A percentile compares a stretch with the other conserved stretches of the same genome.
phyloP scores from a whole-genome alignment of 2,797 vertebrate species.

The Ambastaia sidthimunki region DNA sequence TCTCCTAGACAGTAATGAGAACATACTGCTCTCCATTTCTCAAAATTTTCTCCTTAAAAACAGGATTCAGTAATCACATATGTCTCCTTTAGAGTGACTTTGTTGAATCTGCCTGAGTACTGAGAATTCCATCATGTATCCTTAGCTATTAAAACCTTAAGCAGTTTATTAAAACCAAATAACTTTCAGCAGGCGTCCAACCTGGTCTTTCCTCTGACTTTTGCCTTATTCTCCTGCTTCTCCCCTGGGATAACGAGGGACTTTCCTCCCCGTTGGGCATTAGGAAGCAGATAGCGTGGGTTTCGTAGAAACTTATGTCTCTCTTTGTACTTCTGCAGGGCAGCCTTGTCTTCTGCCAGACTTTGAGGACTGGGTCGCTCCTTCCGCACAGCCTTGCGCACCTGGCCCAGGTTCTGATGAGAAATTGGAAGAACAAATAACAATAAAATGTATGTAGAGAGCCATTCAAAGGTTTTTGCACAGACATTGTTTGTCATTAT shows the following conservation, averaged over 20 bases:
- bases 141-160: background rate
- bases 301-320: slow-evolving; percentile 83
- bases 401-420: slow-evolving; percentile 64
- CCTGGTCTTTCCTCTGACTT: slow-evolving; percentile 45
- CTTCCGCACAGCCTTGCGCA: slow-evolving; percentile 68
- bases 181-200: background rate
- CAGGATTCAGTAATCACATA: too few species aligned
- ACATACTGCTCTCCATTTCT: too few species aligned
- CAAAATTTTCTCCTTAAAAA: too few species aligned
- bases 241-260: slow-evolving; percentile 79
- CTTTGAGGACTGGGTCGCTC: slow-evolving; percentile 64
- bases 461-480: background rate
- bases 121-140: background rate
- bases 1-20: too few species aligned
- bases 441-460: background rate
- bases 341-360: slow-evolving; percentile 57
- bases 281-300: slow-evolving; percentile 85
- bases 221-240: slow-evolving; percentile 60
- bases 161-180: background rate
- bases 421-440: slow-evolving; percentile 33
- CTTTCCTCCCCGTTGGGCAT: slow-evolving; percentile 71
- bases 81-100: too few species aligned
- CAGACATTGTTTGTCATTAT: background rate
- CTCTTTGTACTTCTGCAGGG: slow-evolving; percentile 73
- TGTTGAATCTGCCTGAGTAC: too few species aligned